A percentile compares a stretch with the other conserved stretches of the same genome.
These are phyloP conservation scores for Cryptomyrus ogoouensis DNA, from an alignment of 2,113 vertebrate species.

Conservation along the genomic window DNA sequence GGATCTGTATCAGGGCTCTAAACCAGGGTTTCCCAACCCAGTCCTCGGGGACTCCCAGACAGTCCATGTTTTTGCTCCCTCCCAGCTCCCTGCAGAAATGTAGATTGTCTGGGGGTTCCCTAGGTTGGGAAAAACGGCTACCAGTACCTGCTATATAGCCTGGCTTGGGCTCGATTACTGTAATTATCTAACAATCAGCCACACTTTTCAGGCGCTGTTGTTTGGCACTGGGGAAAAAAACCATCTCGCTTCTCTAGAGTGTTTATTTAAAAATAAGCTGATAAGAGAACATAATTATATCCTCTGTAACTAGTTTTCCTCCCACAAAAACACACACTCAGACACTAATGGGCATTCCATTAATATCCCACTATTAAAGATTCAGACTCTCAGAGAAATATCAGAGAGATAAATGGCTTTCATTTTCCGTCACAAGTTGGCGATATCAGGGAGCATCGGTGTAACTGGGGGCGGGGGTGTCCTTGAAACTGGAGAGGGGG, in stretches of 20 bases:
- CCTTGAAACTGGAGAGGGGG: neutral
- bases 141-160: neutral
- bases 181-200: neutral
- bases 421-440: neutral
- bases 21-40: neutral
- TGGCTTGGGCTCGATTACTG: neutral
- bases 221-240: neutral
- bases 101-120: neutral
- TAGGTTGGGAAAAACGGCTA: neutral
- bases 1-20: neutral
- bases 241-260: neutral
- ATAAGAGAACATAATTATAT: neutral
- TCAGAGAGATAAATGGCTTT: neutral
- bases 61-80: neutral
- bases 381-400: neutral
- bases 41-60: neutral
- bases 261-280: constrained; percentile 5
- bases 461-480: neutral
- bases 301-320: neutral
- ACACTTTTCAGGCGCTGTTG: neutral
- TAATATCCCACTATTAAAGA: neutral
- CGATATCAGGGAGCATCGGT: neutral
- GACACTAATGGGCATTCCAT: neutral
- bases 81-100: neutral
- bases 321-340: neutral